A percentile compares a stretch with the other conserved stretches of the same genome.
These are phyloP conservation scores for Paraescarpia echinospica DNA, from an alignment of 1,140 invertebrate species.

Conservation along the genomic window DNA sequence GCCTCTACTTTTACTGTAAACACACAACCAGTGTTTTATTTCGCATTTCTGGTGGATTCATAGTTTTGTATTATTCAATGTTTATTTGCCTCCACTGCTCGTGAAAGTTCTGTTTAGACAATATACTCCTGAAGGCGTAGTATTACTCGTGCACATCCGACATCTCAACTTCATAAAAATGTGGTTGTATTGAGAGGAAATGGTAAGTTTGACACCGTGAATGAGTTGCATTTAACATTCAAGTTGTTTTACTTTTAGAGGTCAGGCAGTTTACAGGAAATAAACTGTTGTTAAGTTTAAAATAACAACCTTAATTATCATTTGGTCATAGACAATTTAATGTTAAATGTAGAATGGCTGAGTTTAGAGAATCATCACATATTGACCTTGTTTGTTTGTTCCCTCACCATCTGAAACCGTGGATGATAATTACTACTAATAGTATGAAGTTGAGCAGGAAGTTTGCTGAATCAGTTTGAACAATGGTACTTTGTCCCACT, in stretches of 20 bases:
- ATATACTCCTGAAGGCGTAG: not conserved
- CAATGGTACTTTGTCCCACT: no score
- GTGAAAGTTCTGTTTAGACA: not conserved
- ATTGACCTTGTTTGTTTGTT: no score
- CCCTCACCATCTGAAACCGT: no score
- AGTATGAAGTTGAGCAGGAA: no score
- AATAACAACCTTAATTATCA: not conserved
- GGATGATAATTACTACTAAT: no score
- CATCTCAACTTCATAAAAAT: not conserved
- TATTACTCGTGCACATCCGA: not conserved
- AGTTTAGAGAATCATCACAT: no score
- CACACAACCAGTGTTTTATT: not conserved
- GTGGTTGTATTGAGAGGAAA: not conserved
- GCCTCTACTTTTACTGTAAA: not conserved
- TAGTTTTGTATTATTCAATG: not conserved
- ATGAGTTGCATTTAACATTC: not conserved
- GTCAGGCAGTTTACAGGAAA: not conserved
- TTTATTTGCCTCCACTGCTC: not conserved
- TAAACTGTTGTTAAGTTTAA: not conserved
- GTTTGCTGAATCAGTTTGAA: no score
- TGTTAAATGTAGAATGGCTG: no score
- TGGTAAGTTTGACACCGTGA: not conserved
- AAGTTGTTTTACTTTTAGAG: not conserved
- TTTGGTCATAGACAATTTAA: not conserved
- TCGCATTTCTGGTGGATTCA: not conserved